phyloP scores from a whole-genome alignment of 2,113 vertebrate species.

The Eretmochelys imbricata region DNA sequence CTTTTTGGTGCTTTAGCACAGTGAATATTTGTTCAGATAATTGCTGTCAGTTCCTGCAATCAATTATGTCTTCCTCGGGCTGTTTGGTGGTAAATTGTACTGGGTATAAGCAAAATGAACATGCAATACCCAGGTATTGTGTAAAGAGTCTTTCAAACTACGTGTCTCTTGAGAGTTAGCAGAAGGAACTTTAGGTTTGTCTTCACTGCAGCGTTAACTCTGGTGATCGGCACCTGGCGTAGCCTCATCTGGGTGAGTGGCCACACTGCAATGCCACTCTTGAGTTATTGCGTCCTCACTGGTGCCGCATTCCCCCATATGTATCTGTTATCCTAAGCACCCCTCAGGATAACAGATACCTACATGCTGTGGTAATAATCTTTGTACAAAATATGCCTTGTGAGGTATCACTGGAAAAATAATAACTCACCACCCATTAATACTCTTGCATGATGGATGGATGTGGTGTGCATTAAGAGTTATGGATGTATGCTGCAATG shows the following conservation, averaged over 20 bases:
- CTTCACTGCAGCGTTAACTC: background rate
- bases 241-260: background rate
- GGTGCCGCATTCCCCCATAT: background rate
- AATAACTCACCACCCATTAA: no score
- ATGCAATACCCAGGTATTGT: rapidly evolving
- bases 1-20: rapidly evolving
- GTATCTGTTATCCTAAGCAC: no score
- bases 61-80: background rate
- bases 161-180: no score
- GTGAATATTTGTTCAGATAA: background rate
- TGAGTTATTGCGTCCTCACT: background rate
- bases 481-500: no score
- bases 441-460: no score
- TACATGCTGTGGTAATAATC: no score
- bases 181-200: background rate
- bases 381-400: no score
- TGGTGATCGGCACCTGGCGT: background rate
- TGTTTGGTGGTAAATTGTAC: background rate
- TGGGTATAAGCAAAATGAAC: background rate
- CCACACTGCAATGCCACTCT: background rate
- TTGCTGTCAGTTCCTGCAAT: rapidly evolving
- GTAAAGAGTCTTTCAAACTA: background rate
- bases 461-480: no score
- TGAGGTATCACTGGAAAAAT: no score
- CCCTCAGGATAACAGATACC: no score